phyloP scores from a whole-genome alignment of 2,113 vertebrate genomes.

The Campylomormyrus numenius region DNA sequence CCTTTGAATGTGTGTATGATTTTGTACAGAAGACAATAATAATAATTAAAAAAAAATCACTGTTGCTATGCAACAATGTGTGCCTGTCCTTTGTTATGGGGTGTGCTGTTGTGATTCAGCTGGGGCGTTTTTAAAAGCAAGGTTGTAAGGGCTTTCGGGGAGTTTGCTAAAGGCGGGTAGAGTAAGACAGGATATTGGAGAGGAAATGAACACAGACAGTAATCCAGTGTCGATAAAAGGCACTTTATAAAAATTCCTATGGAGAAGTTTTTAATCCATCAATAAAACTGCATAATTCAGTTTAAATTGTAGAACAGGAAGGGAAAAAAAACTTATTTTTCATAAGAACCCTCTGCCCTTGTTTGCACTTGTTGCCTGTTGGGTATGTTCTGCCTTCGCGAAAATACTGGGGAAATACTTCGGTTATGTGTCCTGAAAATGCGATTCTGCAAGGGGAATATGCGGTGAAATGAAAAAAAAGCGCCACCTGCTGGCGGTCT shows the following conservation, averaged over 20 bases:
- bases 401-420: background rate
- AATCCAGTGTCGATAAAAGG: background rate
- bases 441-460: too few species aligned
- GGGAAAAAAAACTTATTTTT: background rate
- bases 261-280: background rate
- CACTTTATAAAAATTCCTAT: background rate
- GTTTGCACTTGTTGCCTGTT: background rate
- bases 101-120: background rate
- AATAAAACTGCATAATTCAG: background rate
- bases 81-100: background rate
- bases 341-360: background rate
- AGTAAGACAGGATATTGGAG: background rate
- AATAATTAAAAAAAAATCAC: slow-evolving; percentile 59
- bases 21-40: slow-evolving; percentile 62
- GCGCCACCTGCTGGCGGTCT: background rate
- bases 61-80: slow-evolving; percentile 61
- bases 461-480: background rate
- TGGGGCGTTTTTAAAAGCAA: background rate
- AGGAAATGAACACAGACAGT: background rate
- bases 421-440: background rate
- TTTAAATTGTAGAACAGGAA: background rate
- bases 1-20: slow-evolving; percentile 51
- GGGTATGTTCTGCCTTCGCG: background rate
- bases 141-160: background rate
- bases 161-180: background rate